Conservation (phyloP, 1,140 invertebrate genomes). For the Saccostrea glomerata region DNA sequence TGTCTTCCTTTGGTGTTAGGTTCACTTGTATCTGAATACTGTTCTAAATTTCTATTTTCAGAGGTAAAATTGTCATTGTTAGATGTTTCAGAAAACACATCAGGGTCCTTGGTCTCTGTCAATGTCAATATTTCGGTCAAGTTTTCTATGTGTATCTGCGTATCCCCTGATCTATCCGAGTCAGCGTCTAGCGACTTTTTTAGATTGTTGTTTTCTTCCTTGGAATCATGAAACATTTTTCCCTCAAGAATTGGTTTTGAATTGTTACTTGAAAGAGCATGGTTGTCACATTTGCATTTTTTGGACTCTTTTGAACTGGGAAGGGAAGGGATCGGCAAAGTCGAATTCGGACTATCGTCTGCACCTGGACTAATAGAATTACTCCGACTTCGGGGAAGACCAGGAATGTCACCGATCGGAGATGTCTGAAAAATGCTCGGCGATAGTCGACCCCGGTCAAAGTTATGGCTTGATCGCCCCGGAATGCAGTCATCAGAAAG, state of each 20-base stretch:
- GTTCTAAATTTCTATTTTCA: background rate
- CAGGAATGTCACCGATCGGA: constrained; percentile 30
- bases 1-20: background rate
- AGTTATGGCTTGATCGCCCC: background rate
- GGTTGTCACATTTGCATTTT: constrained; percentile 2
- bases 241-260: background rate
- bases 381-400: constrained; percentile 4
- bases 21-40: background rate
- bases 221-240: background rate
- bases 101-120: background rate
- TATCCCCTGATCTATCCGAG: background rate
- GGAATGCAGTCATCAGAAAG: background rate
- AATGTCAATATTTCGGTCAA: background rate
- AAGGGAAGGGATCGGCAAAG: constrained; percentile 15
- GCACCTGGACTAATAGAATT: background rate
- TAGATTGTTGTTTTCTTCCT: constrained; percentile 15
- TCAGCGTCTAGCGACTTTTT: background rate
- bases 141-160: background rate
- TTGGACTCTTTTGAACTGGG: background rate
- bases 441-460: constrained; percentile 12
- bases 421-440: background rate
- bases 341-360: background rate
- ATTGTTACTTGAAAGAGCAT: background rate
- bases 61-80: background rate
- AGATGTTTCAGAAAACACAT: background rate